Base-by-base conservation (phyloP, 1,140 invertebrate species). In the Gryon sp. region DNA sequence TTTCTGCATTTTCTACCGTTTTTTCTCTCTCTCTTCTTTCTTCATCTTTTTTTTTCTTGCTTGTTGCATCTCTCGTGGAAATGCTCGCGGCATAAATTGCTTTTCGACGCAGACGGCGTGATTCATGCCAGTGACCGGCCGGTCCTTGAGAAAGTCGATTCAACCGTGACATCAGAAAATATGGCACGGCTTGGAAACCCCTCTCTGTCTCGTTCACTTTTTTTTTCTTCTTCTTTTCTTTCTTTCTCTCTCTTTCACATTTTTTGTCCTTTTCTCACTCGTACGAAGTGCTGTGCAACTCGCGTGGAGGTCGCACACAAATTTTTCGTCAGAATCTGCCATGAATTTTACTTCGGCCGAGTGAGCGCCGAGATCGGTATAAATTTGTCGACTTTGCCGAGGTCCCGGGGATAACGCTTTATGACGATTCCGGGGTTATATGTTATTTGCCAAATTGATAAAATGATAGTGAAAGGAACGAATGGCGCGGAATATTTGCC, bases 141-240 rank as follows among this genome's bases (percentile, higher is more conserved):
- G 65, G 65, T 69, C 43, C 52, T 69, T 69, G 65, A 59, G 52
- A 72, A 62, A 73, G 69, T 73, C 50, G 52, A 73, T 60, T 65
- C 69, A 65, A 30, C 50, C 59, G 52, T 52, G 69, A 65, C 69
- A 73, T 53, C 41, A 65, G 69, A 52, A 73, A 65, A 65, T 73
- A 73, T 65, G 59, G 69, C 69, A 34, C 69, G 59, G 36, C 68
- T 34, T 14, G 15, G 11, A 12, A 22, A 36, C 28, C 52, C 46
- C 55, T 15, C 16, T 2, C 26, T 14, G 26, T 15, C 1, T 55
- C 19, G 22, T 20, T 34, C 53, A 9, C 16, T 18, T 19, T n/a
- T 34, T 12, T 34, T 12, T 34, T 12, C 30, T 12, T 12, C 30
- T 12, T 12, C n/a, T n/a, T n/a, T n/a, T n/a, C n/a, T 9, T 12